Conservation (phyloP, 2,888 invertebrate genomes). For the Morpho deidamia region DNA sequence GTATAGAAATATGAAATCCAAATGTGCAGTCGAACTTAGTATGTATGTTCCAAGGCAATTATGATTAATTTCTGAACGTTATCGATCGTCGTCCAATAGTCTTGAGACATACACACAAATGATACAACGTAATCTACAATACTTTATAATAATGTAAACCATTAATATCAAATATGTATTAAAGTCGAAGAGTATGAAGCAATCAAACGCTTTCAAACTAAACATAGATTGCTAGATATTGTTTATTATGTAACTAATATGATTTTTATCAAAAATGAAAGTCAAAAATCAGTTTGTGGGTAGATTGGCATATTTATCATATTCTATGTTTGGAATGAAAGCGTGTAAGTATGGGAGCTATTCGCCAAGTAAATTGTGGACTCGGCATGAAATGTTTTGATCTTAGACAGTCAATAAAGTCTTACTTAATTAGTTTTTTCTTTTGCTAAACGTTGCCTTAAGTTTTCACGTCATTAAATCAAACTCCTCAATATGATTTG, state of each 20-base stretch:
- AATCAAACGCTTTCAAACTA: constrained; percentile 1
- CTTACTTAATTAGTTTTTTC: too few relatives aligned
- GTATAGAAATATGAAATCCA: too few relatives aligned
- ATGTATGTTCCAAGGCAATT: too few relatives aligned
- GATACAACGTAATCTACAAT: neutral
- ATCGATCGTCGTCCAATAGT: neutral
- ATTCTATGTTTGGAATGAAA: constrained; percentile 9
- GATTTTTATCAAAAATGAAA: neutral
- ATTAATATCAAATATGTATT: too few relatives aligned
- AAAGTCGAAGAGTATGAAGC: neutral
- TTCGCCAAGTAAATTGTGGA: neutral
- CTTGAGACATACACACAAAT: neutral
- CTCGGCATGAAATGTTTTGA: neutral
- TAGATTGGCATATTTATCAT: neutral
- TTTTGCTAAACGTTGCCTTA: too few relatives aligned
- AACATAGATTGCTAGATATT: constrained; percentile 2
- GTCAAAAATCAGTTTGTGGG: neutral
- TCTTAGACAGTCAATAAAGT: too few relatives aligned
- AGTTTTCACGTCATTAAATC: neutral
- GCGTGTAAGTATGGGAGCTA: neutral
- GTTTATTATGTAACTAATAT: too few relatives aligned
- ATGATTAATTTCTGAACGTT: neutral
- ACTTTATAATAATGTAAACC: too few relatives aligned
- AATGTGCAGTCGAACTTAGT: too few relatives aligned
- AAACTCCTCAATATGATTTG: neutral